Evolutionary conservation across 30 jellyfish, hydroid and myxozoan genomes (phyloP).

Genomic region (Aurelia coerulea): DNA sequence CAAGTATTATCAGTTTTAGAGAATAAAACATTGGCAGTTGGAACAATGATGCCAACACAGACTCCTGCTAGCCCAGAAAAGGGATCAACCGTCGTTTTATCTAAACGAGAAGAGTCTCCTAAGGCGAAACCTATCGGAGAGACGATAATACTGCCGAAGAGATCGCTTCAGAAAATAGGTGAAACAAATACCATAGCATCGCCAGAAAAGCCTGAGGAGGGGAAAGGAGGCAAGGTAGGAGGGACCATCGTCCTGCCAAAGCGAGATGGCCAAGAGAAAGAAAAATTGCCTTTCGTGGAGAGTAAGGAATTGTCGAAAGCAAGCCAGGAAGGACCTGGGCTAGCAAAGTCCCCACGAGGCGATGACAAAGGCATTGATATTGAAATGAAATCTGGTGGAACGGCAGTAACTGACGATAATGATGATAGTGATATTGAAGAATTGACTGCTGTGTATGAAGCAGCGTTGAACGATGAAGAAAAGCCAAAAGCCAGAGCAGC

Average conservation of each 20-base stretch:
- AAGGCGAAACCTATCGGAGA: slow-evolving; percentile 50
- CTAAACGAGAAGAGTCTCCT: slow-evolving; percentile 8
- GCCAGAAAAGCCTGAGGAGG: background rate
- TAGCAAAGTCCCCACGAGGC: too few species aligned
- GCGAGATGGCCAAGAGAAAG: slow-evolving; percentile 1
- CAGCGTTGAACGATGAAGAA: slow-evolving; percentile 6
- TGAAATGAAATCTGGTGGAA: too few species aligned
- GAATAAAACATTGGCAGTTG: slow-evolving; percentile 69
- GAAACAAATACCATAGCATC: slow-evolving; percentile 28
- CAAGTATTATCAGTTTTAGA: slow-evolving; percentile 72
- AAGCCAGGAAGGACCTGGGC: too few species aligned
- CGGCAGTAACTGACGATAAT: background rate
- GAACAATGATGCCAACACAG: slow-evolving; percentile 40
- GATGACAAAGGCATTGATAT: too few species aligned
- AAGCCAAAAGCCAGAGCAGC: slow-evolving; percentile 73
- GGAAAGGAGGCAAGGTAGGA: slow-evolving; percentile 14
- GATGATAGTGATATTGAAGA: slow-evolving; percentile 70
- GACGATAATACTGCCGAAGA: slow-evolving; percentile 74
- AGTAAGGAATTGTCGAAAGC: too few species aligned
- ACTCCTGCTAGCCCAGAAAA: slow-evolving; percentile 19
- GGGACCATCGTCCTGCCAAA: slow-evolving; percentile 23
- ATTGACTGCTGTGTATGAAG: slow-evolving; percentile 36
- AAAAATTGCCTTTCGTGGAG: background rate
- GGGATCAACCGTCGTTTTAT: slow-evolving; percentile 13
- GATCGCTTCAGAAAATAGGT: slow-evolving; percentile 18